These are phyloP conservation scores for Erethizon dorsatum DNA, from an alignment of 2,797 vertebrate genomes.

Conservation along the genomic window DNA sequence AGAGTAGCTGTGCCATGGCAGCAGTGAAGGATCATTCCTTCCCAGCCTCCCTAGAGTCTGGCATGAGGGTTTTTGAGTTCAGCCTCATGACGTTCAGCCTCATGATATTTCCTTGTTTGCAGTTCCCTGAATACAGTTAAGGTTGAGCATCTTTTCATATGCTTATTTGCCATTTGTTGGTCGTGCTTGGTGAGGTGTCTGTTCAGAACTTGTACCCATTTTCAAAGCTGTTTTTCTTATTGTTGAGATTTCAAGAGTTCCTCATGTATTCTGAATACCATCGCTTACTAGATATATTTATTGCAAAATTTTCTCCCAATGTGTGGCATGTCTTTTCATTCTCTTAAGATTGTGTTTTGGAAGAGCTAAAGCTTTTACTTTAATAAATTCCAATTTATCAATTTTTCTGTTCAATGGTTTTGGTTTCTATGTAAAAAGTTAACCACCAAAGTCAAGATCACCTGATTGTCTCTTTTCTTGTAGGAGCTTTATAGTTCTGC, in stretches of 20 bases:
- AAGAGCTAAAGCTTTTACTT: conserved; percentile 30
- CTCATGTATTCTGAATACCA: conserved; percentile 49
- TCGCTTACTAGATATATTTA: background rate
- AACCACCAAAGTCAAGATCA: background rate
- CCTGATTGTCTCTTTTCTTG: conserved; percentile 6
- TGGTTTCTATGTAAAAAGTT: conserved; percentile 37
- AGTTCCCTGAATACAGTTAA: background rate
- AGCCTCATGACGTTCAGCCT: too few species aligned
- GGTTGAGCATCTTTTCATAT: background rate
- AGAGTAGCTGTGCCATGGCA: background rate
- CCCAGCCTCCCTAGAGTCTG: background rate
- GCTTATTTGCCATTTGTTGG: background rate
- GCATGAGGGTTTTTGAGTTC: background rate
- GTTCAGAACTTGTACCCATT: background rate
- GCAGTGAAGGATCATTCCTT: background rate
- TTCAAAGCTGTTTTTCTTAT: background rate
- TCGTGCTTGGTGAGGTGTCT: background rate
- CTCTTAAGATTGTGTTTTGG: background rate
- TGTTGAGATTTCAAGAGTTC: background rate
- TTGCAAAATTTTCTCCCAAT: conserved; percentile 1
- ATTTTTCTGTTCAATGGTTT: background rate
- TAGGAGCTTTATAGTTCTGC: conserved; percentile 2
- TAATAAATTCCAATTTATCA: background rate
- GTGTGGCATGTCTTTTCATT: conserved; percentile 39
- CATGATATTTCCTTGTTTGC: background rate